Percentiles rank a stretch among this genome's conserved stretches.
phyloP scores from a whole-genome alignment of 2,888 invertebrate species.

The Muscina levida region DNA sequence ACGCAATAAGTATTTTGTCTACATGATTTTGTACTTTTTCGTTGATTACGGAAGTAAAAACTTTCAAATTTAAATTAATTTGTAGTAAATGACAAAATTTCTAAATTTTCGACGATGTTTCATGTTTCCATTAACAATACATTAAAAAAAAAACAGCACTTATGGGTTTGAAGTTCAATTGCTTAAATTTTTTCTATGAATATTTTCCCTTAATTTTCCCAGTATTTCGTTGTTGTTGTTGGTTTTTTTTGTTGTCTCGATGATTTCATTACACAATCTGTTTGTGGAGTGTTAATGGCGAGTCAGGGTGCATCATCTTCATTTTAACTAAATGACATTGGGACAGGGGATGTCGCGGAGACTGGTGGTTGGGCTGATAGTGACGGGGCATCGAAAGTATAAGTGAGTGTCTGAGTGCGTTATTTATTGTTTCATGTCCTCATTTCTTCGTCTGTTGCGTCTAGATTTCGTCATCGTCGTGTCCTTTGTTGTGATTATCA shows the following conservation, averaged over 20 bases:
- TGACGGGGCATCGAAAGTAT: background rate
- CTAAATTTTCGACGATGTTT: constrained; percentile 54
- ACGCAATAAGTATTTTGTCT: background rate
- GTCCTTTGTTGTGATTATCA: constrained; percentile 45
- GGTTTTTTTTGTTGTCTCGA: constrained; percentile 1
- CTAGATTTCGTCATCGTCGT: constrained; percentile 16
- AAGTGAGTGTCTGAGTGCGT: constrained; percentile 41
- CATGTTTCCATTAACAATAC: constrained; percentile 49
- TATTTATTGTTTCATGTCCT: constrained; percentile 52
- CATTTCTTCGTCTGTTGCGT: constrained; percentile 18
- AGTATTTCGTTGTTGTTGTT: constrained; percentile 10
- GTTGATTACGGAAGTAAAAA: background rate
- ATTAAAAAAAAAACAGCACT: background rate
- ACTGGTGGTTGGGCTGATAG: background rate
- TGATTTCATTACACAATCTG: constrained; percentile 53
- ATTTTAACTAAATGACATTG: constrained; percentile 8
- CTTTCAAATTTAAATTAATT: background rate
- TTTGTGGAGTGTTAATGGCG: constrained; percentile 48
- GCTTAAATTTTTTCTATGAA: background rate
- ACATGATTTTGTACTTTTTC: no score
- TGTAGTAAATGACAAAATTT: constrained; percentile 30
- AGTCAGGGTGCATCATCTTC: constrained; percentile 46
- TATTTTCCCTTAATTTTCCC: constrained; percentile 5
- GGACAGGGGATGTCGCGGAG: background rate
- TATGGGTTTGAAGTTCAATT: background rate